A percentile compares a stretch with the other conserved stretches of the same genome.
These are phyloP conservation scores for Odontesthes bonariensis DNA, from an alignment of 2,113 vertebrate genomes.

Conservation along the genomic window DNA sequence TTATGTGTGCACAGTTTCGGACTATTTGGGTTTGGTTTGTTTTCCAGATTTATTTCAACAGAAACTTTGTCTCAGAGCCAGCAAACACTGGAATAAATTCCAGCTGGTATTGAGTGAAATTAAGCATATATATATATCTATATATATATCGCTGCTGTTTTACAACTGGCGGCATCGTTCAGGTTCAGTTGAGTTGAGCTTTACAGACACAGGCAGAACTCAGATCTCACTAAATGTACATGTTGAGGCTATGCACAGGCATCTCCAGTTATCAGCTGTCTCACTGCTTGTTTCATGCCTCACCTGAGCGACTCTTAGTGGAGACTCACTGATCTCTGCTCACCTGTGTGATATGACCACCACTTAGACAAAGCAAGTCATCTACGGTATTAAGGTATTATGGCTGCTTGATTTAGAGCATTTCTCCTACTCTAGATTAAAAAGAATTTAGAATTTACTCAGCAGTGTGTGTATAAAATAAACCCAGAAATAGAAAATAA, in stretches of 20 bases:
- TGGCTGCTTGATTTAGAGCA: slow-evolving; percentile 2
- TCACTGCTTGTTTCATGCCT: slow-evolving; percentile 32
- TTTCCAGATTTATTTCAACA: slow-evolving; percentile 15
- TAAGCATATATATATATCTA: no score
- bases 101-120: no score
- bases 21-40: background rate
- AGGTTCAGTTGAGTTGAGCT: background rate
- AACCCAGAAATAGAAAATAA: slow-evolving; percentile 4
- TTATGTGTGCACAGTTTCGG: background rate
- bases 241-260: slow-evolving; percentile 69
- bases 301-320: background rate
- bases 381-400: slow-evolving; percentile 18
- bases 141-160: no score
- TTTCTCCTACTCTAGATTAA: slow-evolving; percentile 9
- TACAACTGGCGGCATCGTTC: background rate
- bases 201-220: background rate
- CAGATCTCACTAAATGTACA: slow-evolving; percentile 27
- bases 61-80: background rate
- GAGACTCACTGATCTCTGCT: slow-evolving; percentile 57
- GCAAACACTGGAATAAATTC: background rate
- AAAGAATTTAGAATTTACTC: background rate
- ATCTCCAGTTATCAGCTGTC: slow-evolving; percentile 18
- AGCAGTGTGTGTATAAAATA: slow-evolving; percentile 8
- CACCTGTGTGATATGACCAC: slow-evolving; percentile 40
- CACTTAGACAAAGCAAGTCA: slow-evolving; percentile 32